phyloP scores from a whole-genome alignment of 2,113 vertebrate species.

The Kryptolebias marmoratus region DNA sequence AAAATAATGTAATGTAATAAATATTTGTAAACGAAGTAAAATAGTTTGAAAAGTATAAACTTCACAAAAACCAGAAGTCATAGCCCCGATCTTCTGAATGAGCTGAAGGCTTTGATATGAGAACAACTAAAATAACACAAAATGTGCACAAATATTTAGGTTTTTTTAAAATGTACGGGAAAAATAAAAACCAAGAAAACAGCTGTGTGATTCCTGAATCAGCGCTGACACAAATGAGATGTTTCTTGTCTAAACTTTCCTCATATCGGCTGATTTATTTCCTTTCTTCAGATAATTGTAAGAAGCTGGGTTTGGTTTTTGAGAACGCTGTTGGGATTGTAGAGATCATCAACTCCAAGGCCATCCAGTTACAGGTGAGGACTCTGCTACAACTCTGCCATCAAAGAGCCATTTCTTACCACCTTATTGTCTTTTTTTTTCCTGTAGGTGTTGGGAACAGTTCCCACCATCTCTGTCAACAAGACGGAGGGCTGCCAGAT shows the following conservation, averaged over 20 bases:
- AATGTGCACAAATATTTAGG: too few species aligned
- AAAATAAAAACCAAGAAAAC: too few species aligned
- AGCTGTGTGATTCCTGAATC: too few species aligned
- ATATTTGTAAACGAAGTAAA: too few species aligned
- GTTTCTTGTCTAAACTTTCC: neutral
- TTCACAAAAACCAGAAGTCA: too few species aligned
- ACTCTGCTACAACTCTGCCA: neutral
- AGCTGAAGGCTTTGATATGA: too few species aligned
- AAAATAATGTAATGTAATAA: too few species aligned
- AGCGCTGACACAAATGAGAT: too few species aligned
- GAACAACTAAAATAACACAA: too few species aligned
- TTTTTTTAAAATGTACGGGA: too few species aligned
- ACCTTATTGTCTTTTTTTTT: constrained; percentile 3
- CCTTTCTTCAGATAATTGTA: constrained; percentile 90
- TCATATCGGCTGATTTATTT: neutral
- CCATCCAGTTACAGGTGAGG: constrained; percentile 92
- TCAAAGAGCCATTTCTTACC: neutral
- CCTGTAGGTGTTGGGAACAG: constrained; percentile 90
- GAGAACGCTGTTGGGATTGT: constrained; percentile 96
- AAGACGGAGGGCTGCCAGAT: constrained; percentile 98
- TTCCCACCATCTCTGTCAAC: constrained; percentile 97
- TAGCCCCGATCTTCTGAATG: too few species aligned
- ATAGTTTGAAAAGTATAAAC: too few species aligned
- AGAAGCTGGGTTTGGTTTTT: constrained; percentile 95
- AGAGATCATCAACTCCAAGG: constrained; percentile 95